Evolutionary conservation across 2,113 vertebrate species (phyloP), one percentile per base, ranked within the genome.

Genomic region (Ia io): DNA sequence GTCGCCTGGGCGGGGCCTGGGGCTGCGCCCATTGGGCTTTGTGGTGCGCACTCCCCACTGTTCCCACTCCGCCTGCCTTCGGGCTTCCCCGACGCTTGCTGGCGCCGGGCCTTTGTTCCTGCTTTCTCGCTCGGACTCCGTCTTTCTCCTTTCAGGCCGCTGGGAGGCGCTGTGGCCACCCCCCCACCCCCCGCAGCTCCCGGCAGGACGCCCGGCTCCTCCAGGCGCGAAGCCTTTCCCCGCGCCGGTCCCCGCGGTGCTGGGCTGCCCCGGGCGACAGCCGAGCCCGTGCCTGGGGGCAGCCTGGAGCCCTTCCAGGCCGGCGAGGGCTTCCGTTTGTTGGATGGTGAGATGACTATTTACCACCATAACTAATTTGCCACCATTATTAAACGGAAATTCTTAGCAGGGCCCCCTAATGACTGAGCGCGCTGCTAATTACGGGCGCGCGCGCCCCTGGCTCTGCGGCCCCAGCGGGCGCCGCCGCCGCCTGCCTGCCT

Each of bases 331-430:
- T 98, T 98, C 97, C 95, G 98, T 98, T 67, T 97, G 98, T 97
- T 97, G 98, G 97, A 95, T 98, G 98, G 98, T 96, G 98, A 98
- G 98, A 98, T 96, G 97, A 98, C 97, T 98, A 98, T 98, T 98
- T 98, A 98, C 97, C 98, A 97, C 98, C 98, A 97, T 98, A 98
- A 98, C 98, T 98, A 98, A 98, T 98, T 98, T 98, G 97, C 94
- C 87, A 98, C 97, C 97, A 98, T 98, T 98, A 98, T 98, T 98
- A 97, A 98, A 98, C 98, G 98, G 97, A 98, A 97, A 98, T 98
- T 98, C 98, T 98, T 98, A 98, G 98, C 98, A 98, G 98, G 98
- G 97, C 96, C 97, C 97, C 98, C 98, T 98, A 98, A 98, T 96
- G 98, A 98, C 93, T 93, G 95, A 98, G 97, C 92, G 90, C 95